Base-by-base conservation (phyloP, 2,888 invertebrate species). In the Leptodirus hochenwartii region DNA sequence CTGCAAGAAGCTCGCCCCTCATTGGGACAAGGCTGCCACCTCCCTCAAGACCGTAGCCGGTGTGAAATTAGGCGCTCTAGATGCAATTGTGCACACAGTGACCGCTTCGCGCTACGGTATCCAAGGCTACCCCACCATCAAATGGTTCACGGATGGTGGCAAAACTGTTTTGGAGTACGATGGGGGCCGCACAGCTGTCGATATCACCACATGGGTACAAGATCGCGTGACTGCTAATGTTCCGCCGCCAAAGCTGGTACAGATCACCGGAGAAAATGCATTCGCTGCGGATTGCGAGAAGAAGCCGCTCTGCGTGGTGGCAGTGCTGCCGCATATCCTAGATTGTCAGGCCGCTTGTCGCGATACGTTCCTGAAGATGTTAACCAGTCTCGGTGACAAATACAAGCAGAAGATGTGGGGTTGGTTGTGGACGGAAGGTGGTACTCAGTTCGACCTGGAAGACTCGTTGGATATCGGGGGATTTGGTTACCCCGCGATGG, bases 401-500 rank as follows among this genome's bases (percentile, higher is more conserved):
- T 93, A 77, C 61, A 93, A 91, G 62, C 76, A 76, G 56, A 85
- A 88, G 54, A 66, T 74, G 60, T 91, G 91, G 91, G 88, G 90
- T 69, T 96, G 95, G 93, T 62, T 85, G 8, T 98, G 98, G 98
- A 58, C 84, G 2, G 95, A 96, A 53, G 95, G 88, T 23, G 82
- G 76, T 6, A 66, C 78, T 2, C 95, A 98, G 53, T 52, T 63
- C 0, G 68, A 74, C 1, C 52, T 98, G 11, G 98, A 98, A 53
- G 74, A 75, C 37, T 71, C 87, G 0, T 55, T 99, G 17, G 96
- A 90, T 49, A 79, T 98, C 40, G 98, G 98, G 37, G 98, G 74
- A 4, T 98, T 98, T 56, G 98, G 98, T 6, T 98, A 98, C 56
- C 98, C 98, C 2, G 95, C 96, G 2, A 78, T 99, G 78, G 93